Conservation (phyloP, 2,888 invertebrate genomes). For the Drosophila tanythrix region DNA sequence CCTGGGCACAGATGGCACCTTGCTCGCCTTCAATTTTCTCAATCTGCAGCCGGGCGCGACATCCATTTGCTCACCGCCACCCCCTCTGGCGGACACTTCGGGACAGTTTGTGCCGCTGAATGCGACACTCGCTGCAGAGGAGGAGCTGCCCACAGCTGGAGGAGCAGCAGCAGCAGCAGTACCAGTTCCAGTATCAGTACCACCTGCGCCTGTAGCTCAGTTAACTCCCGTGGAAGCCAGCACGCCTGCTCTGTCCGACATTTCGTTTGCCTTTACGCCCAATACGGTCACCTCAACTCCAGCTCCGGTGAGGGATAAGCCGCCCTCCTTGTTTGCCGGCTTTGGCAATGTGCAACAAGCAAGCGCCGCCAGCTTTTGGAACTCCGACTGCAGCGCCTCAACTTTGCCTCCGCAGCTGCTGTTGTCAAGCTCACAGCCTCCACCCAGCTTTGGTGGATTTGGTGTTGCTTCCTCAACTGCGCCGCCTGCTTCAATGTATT, state of each 20-base stretch:
- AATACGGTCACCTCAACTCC: constrained; percentile 82
- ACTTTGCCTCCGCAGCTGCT: constrained; percentile 39
- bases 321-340: constrained; percentile 52
- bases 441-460: constrained; percentile 49
- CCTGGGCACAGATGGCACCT: constrained; percentile 90
- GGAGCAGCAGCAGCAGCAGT: background rate
- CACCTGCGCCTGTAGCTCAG: constrained; percentile 4
- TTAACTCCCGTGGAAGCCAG: constrained; percentile 12
- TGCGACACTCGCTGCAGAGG: constrained; percentile 39
- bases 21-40: constrained; percentile 91
- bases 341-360: constrained; percentile 39
- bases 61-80: constrained; percentile 88
- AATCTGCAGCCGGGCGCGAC: constrained; percentile 88
- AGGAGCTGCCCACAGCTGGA: constrained; percentile 23
- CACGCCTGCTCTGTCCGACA: constrained; percentile 36
- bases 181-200: background rate
- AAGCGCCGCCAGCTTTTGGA: constrained; percentile 7
- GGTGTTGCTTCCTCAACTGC: constrained; percentile 11
- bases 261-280: constrained; percentile 73
- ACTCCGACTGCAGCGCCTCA: constrained; percentile 36
- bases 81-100: constrained; percentile 84
- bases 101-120: constrained; percentile 78
- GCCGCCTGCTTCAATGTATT: constrained; percentile 19
- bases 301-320: constrained; percentile 74
- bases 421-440: constrained; percentile 45